A percentile compares a stretch with the other conserved stretches of the same genome.
These are phyloP conservation scores for Acanthiza pusilla DNA, from an alignment of 2,797 vertebrate genomes.

Conservation along the genomic window DNA sequence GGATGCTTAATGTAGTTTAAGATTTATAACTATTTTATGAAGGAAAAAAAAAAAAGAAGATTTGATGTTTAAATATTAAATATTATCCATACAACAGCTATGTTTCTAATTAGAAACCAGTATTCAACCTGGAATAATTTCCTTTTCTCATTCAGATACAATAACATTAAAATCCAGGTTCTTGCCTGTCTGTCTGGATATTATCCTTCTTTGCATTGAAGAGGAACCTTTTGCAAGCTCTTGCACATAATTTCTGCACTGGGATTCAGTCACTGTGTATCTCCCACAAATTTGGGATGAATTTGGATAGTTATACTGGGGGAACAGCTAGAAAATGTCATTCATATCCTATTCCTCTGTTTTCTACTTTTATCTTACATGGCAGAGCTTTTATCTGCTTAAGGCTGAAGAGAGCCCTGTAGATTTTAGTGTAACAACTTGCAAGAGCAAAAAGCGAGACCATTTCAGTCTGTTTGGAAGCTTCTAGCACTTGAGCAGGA, in stretches of 20 bases:
- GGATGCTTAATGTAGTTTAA: neutral
- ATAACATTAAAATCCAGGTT: neutral
- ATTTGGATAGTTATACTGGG: neutral
- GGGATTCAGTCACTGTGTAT: neutral
- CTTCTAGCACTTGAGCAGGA: neutral
- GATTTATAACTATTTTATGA: neutral
- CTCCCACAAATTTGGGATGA: neutral
- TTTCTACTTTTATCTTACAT: neutral
- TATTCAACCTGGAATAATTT: neutral
- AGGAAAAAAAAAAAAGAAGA: neutral
- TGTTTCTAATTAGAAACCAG: neutral
- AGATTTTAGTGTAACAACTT: neutral
- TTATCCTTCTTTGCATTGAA: neutral
- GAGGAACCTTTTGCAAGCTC: neutral
- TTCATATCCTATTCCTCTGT: neutral
- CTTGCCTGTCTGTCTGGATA: neutral
- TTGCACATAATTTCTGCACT: neutral
- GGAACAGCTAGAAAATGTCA: neutral
- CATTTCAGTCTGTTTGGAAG: neutral
- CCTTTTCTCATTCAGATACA: neutral
- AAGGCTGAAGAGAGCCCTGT: neutral
- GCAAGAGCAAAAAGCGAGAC: neutral
- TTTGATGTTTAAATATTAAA: neutral
- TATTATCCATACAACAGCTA: neutral
- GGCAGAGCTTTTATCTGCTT: neutral